Base-by-base conservation (phyloP, 2,113 vertebrate genomes). In the Chloropsis hardwickii region DNA sequence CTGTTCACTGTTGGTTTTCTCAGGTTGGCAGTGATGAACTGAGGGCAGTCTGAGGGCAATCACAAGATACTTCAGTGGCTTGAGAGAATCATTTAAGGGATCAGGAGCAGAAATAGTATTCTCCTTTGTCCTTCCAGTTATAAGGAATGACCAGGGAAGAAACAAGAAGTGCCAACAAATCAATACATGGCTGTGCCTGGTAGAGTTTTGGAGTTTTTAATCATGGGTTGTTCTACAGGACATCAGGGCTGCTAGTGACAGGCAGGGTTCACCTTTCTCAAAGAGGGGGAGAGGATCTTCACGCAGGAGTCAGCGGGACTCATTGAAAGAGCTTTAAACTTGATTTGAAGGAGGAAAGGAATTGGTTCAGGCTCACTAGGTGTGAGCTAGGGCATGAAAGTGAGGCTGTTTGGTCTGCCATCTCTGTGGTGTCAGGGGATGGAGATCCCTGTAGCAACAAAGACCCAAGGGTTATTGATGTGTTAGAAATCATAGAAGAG, bases 361-460 rank as follows among this genome's bases (percentile, higher is more conserved):
- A 29, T 39, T 39, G 53, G 3, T 45, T 60, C 39, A 62, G n/a
- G n/a, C 19, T 62, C n/a, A 61, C 33, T n/a, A 61, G 24, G 23
- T 58, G 25, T n/a, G 39, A 87, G 13, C 16, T 12, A 14, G 15
- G 47, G 17, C 8, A 16, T 23, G 18, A 19, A 10, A 53, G 28
- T 1, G 0, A 53, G 33, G 47, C 28, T 1, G 0, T 45, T 53
- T 53, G 47, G 4, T 69, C 39, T 53, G n/a, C 12, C 33, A 29
- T 15, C n/a, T 78, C 47, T 39, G 23, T 45, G 39, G 18, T 45
- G n/a, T 37, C 20, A 39, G n/a, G 64, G 39, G 15, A 61, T 61
- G 24, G n/a, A 70, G 39, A 45, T 45, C 12, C 10, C n/a, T 53
- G 33, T n/a, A 47, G 19, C n/a, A 78, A 28, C n/a, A 70, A 47